Base-by-base conservation (phyloP, 2,888 invertebrate genomes). In the Standfussiana lucernea region DNA sequence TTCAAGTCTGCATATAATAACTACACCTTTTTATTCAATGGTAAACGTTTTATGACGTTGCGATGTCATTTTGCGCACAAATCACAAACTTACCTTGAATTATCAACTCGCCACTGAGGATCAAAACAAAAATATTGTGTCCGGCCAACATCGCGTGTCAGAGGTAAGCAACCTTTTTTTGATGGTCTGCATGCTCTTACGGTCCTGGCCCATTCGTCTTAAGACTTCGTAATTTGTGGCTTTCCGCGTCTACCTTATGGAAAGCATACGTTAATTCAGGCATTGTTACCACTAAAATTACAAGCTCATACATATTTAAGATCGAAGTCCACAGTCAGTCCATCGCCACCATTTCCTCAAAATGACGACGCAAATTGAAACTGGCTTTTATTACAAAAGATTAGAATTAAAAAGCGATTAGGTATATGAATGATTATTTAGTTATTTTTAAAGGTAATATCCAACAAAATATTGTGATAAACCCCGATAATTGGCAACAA, bases 401-500 rank as follows among this genome's bases (percentile, higher is more conserved):
- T 59, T 32, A 32, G 21, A 59, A 21, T 32, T 18, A 4, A 35
- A 59, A 59, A 18, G 3, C 28, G 3, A 59, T 59, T 10, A 59
- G 7, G 21, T 21, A 0, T 32, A 59, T 10, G 0, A 62, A 62
- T 62, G 7, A n/a, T 64, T 24, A 40, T 40, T 64, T 40, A 15
- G 15, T 15, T 18, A 13, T 56, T 77, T 76, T 2, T 1, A 62
- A 53, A 2, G 5, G 32, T 21, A 53, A 56, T 42, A 50, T 59
- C 11, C 1, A 64, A 24, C 15, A 64, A 68, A 73, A 68, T 21
- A 10, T 18, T 47, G 32, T 53, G 74, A 62, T 42, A 67, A 75
- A 47, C 45, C 18, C 24, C 32, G 28, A 2, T 45, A 79, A 79
- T 68, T 82, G 59, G 45, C 7, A 32, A 40, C 37, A 47, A 45